Base-by-base conservation (phyloP, 2,113 vertebrate species). In the Plecturocebus donacophilus region DNA sequence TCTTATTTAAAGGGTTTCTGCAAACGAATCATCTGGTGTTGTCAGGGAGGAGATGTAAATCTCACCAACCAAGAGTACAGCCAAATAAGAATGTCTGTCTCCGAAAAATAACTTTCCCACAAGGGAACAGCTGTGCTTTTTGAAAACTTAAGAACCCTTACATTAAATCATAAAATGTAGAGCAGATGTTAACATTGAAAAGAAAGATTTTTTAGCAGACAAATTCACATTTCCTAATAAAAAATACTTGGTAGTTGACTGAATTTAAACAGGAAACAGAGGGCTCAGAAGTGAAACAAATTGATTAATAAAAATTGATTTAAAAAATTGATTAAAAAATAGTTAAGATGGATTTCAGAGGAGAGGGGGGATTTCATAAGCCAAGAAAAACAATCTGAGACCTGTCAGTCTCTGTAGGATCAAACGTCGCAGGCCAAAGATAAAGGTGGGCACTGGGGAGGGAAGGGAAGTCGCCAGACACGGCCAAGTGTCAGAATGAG, bases 151-250 rank as follows among this genome's bases (percentile, higher is more conserved):
- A 79, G 42, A 73, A 89, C 11, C 0, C 45, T 68, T 38, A 84
- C 64, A 23, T 54, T 21, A 68, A 13, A 79, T 71, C 86, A 76
- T 52, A 21, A 76, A 90, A 71, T n/a, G 38, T 27, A 17, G 76
- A 75, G 20, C 10, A 73, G 23, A 58, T 47, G 3, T 56, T 25
- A 83, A 73, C 16, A 47, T 56, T 61, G 14, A 77, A 42, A 73
- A 71, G 13, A 27, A 61, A 95, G 38, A 64, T 27, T 83, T 87
- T 68, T 52, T 4, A 75, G 86, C 83, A 80, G 68, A 52, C 8
- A 80, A 35, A 68, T 87, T 89, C 47, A 49, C 30, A 88, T n/a
- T 84, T 96, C 68, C 88, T 87, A 71, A 64, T 30, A 90, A 81
- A 77, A 21, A 1, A 6, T 14, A 73, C 54, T 11, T 45, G 32